Evolutionary conservation across 2,113 vertebrate genomes (phyloP), one percentile per base, ranked within the genome.

Genomic region (Dromaius novaehollandiae): DNA sequence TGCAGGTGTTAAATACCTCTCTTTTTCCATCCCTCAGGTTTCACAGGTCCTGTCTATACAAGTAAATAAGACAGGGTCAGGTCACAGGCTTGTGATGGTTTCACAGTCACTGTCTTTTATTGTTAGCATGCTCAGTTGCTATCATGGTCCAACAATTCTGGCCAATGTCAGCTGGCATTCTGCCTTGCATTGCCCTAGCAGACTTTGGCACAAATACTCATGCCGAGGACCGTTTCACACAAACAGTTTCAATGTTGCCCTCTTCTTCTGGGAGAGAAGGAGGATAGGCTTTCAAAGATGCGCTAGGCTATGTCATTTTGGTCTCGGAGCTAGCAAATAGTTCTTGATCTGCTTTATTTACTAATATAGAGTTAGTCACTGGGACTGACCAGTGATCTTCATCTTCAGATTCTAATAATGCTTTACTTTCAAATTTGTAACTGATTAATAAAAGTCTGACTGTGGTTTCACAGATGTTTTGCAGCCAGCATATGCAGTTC

Each of bases 101-200:
- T 8, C 19, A 63, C 25, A n/a, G 0, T 56, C 56, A 32, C 11
- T 13, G 34, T 30, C n/a, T 44, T 63, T 24, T 95, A 58, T 25
- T 61, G 25, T 3, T 34, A n/a, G 32, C n/a, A 9, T 13, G 4
- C n/a, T 89, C 64, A 22, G 25, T 28, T 0, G 0, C 3, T 82
- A 61, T 24, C 5, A 0, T 4, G 7, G 34, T 48, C 25, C 50
- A 70, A 55, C 19, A 51, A 32, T 44, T 34, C 19, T 63, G 48
- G 38, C n/a, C 32, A 13, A 6, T 19, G 8, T 20, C 30, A 28
- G 55, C 22, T n/a, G 40, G 17, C 56, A 15, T 34, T 58, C n/a
- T 42, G 32, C n/a, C 60, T 22, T 46, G 11, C 1, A 1, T 46
- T 82, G 38, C 36, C 55, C 42, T 69, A 68, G 20, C 3, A 63